Conservation (phyloP, 2,113 vertebrate genomes). For the Tinamus guttatus region DNA sequence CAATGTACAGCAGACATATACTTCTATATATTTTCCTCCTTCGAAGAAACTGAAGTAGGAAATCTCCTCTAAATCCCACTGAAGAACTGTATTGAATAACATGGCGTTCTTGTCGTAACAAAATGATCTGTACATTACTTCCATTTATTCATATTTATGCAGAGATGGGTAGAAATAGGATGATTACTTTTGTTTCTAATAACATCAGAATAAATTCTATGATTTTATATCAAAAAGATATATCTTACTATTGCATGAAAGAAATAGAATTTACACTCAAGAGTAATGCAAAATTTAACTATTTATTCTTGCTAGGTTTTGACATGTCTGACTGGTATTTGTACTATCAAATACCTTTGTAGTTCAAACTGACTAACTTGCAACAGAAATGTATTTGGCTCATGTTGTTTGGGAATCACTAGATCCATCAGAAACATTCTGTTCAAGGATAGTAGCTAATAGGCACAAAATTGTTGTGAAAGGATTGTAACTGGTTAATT, state of each 20-base stretch:
- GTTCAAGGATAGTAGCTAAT: not conserved
- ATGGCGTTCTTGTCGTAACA: not conserved
- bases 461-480: not conserved
- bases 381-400: not conserved
- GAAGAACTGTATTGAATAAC: not conserved
- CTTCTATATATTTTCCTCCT: accelerated
- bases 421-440: not conserved
- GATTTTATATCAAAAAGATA: conserved; percentile 10
- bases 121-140: not conserved
- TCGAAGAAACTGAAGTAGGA: not conserved
- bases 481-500: conserved; percentile 40
- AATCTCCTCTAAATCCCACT: not conserved
- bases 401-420: not conserved
- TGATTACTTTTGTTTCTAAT: not conserved
- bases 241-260: not conserved
- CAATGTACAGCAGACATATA: not conserved
- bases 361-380: not conserved
- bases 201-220: not conserved
- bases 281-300: not conserved
- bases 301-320: not conserved
- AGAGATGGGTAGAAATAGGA: not conserved
- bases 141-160: not conserved
- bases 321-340: not conserved
- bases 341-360: not conserved
- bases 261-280: not conserved